These are phyloP conservation scores for Eulimnadia texana DNA, from an alignment of 1,140 invertebrate species.

Conservation along the genomic window DNA sequence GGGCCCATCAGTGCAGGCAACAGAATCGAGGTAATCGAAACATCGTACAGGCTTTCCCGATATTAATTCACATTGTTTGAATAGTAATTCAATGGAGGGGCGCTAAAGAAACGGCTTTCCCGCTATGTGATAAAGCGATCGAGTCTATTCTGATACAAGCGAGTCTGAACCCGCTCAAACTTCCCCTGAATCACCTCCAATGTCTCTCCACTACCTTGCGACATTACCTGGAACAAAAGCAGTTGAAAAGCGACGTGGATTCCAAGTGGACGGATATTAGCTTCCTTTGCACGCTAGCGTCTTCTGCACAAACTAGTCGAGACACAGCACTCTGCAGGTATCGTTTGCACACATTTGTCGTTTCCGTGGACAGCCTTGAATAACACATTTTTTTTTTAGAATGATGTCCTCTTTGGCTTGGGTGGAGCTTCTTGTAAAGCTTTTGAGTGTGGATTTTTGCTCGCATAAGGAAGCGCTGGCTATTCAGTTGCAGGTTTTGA, in stretches of 20 bases:
- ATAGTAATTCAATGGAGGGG: background rate
- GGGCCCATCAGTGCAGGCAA: background rate
- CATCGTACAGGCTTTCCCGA: background rate
- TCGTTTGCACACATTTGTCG: no score
- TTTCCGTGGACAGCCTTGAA: no score
- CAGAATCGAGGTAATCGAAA: background rate
- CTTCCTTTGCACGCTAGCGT: background rate
- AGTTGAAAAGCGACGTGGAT: background rate
- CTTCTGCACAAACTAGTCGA: background rate
- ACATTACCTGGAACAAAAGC: background rate
- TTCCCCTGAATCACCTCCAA: background rate
- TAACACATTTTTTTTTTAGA: background rate
- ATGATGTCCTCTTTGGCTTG: background rate
- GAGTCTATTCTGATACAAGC: background rate
- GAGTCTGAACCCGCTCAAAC: background rate
- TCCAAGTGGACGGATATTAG: background rate
- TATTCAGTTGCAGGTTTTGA: background rate
- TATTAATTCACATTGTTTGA: background rate
- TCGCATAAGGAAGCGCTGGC: background rate
- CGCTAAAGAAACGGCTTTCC: background rate
- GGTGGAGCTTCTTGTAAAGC: background rate
- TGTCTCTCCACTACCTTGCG: background rate
- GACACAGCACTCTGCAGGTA: background rate
- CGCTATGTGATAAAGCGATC: background rate
- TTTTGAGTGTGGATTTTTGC: background rate